Evolutionary conservation across 2,113 vertebrate genomes (phyloP).

Genomic region (Catagonus wagneri): DNA sequence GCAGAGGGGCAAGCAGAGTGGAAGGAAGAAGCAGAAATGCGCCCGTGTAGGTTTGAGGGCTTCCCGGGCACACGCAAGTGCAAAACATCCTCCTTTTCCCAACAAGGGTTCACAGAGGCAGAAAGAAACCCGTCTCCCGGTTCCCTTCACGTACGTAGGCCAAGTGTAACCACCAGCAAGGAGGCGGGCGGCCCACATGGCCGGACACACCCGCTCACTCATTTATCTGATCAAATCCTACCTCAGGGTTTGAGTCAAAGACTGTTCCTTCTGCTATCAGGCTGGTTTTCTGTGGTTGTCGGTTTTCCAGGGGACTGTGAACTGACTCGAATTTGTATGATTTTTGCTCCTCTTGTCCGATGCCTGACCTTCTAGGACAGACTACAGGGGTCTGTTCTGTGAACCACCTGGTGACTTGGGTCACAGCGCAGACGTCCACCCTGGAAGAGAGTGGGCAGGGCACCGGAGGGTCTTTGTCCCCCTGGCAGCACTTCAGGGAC

Average conservation of each 20-base stretch:
- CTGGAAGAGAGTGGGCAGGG: neutral
- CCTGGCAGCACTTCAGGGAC: neutral
- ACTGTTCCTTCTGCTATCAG: constrained; percentile 71
- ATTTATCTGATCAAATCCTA: constrained; percentile 83
- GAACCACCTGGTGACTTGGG: constrained; percentile 47
- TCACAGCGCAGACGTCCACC: constrained; percentile 56
- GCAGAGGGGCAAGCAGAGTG: neutral
- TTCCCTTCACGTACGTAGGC: constrained; percentile 67
- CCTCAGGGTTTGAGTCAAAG: constrained; percentile 55
- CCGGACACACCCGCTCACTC: constrained; percentile 79
- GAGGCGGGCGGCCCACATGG: constrained; percentile 76
- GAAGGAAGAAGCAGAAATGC: neutral
- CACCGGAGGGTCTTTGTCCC: constrained; percentile 16
- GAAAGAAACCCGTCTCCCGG: constrained; percentile 54
- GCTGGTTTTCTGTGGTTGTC: constrained; percentile 49
- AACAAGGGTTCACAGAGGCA: neutral
- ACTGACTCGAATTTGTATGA: constrained; percentile 78
- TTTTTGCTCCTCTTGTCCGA: constrained; percentile 77
- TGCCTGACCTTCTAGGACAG: constrained; percentile 59
- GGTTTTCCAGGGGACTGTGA: constrained; percentile 77
- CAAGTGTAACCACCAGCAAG: constrained; percentile 77
- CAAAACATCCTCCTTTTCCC: neutral
- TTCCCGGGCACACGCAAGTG: accelerated
- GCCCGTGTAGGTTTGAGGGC: no score
- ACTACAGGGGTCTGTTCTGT: constrained; percentile 64